Conservation (phyloP, 2,888 invertebrate genomes). For the Athalia cordata region DNA sequence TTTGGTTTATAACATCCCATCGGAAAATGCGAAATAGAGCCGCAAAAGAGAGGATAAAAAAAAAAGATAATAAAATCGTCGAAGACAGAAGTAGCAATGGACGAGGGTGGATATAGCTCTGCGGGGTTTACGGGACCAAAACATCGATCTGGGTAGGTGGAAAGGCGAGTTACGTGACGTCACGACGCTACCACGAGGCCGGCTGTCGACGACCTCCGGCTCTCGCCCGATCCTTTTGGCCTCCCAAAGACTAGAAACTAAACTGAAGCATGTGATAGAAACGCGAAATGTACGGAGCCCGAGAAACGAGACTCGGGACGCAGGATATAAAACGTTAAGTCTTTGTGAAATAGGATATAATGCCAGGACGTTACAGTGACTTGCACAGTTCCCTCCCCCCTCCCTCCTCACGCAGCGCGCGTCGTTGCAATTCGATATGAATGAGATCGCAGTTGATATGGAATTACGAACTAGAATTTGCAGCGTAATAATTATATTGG, state of each 20-base stretch:
- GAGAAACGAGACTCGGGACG: constrained; percentile 18
- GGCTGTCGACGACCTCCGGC: constrained; percentile 36
- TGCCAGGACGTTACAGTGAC: constrained; percentile 23
- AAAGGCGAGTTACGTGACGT: constrained; percentile 45
- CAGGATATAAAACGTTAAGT: constrained; percentile 25
- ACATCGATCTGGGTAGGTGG: constrained; percentile 46
- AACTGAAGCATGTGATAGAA: neutral
- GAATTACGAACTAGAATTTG: no score
- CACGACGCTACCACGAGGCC: constrained; percentile 45
- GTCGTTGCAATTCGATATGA: no score
- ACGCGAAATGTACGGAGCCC: neutral
- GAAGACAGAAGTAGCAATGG: constrained; percentile 7
- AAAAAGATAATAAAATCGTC: neutral
- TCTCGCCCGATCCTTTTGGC: constrained; percentile 24
- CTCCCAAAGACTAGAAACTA: constrained; percentile 27
- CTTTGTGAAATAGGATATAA: constrained; percentile 29
- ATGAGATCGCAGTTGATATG: no score
- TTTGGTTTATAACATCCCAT: constrained; percentile 32
- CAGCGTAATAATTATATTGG: no score
- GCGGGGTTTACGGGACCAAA: constrained; percentile 30
- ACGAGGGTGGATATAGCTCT: constrained; percentile 17
- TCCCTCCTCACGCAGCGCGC: no score
- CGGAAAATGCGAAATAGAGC: neutral
- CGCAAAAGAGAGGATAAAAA: neutral
- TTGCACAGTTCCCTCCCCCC: no score